Evolutionary conservation across 2,888 invertebrate genomes (phyloP), one percentile per base, ranked within the genome.

Genomic region (Tricholauxania praeusta): DNA sequence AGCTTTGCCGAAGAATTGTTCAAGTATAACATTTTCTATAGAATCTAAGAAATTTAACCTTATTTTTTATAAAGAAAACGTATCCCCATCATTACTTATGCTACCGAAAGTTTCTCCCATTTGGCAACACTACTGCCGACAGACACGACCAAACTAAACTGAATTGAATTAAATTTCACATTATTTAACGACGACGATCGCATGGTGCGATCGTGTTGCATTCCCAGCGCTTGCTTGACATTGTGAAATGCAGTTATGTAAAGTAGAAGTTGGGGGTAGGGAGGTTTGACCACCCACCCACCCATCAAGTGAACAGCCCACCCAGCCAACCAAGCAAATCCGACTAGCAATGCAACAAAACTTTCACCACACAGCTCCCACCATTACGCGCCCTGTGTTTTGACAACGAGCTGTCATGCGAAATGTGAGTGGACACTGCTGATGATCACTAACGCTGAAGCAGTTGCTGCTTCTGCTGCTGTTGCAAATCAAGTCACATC

Each of bases 331-430:
- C 64, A 63, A 17, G 12, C 62, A 14, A 17, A 4, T 28, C 12
- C 39, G 15, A 22, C 60, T 39, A 60, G 15, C 10, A n/a, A n/a
- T 39, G 60, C 39, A 12, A 12, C 12, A 57, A 22, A n/a, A 28
- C 19, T 57, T 14, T 19, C 10, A 47, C 7, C 63, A 17, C 22
- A 14, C 53, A 53, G 8, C 52, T 28, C 17, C 69, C 69, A 59
- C 59, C 69, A 28, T 28, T 10, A 4, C 39, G 8, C 10, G 39
- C 10, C 39, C 7, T 39, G 39, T 63, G n/a, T 70, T 70, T 62
- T 70, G 70, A 70, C 70, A 70, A 63, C 53, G 53, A 52, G 22
- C 70, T 70, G 70, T 70, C 70, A 70, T 70, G 70, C 47, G 70
- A 62, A 62, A 17, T 17, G 53, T 62, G 32, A 57, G 57, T 57